Evolutionary conservation across 2,888 invertebrate genomes (phyloP).

Genomic region (Mimas tiliae): DNA sequence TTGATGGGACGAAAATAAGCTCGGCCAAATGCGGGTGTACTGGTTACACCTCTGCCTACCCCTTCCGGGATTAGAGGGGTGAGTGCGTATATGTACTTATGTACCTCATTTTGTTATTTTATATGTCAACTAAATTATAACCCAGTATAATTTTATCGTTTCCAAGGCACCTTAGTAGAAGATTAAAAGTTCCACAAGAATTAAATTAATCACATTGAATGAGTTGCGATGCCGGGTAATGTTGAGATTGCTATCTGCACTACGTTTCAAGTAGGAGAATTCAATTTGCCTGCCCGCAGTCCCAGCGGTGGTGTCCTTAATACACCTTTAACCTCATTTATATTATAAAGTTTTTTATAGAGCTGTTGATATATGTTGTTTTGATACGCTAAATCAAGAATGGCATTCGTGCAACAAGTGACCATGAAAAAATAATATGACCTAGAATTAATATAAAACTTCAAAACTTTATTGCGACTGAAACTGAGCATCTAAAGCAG

Average conservation of each 20-base stretch:
- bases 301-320: constrained; percentile 8
- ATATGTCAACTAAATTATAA: too few relatives aligned
- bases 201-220: constrained; percentile 1
- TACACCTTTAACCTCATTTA: constrained; percentile 12
- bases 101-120: too few relatives aligned
- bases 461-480: neutral
- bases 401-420: neutral
- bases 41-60: too few relatives aligned
- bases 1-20: too few relatives aligned
- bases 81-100: too few relatives aligned
- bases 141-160: too few relatives aligned
- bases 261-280: constrained; percentile 22
- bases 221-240: constrained; percentile 6
- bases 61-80: too few relatives aligned
- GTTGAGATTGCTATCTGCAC: constrained; percentile 18
- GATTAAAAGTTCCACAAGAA: constrained; percentile 3
- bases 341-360: constrained; percentile 1
- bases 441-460: neutral
- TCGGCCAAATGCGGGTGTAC: too few relatives aligned
- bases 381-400: neutral
- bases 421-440: neutral
- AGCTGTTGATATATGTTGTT: neutral
- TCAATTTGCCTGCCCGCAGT: constrained; percentile 19
- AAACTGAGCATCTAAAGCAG: too few relatives aligned
- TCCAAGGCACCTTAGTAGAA: neutral